Conservation (phyloP, 1,140 invertebrate genomes). For the Callitettix versicolor region DNA sequence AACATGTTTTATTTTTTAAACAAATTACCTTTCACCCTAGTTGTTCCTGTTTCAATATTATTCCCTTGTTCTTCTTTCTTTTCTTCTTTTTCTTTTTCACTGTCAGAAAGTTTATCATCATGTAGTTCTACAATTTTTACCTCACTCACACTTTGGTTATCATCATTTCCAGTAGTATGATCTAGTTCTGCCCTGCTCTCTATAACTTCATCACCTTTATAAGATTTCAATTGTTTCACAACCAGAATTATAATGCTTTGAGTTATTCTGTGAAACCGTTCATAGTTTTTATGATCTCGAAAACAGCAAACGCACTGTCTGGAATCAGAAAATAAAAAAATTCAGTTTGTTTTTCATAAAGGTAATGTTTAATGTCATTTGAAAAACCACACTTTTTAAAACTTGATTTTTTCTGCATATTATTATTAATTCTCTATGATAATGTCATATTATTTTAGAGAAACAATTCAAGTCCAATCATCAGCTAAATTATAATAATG, state of each 20-base stretch:
- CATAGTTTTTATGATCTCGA: conserved; percentile 44
- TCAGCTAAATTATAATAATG: no score
- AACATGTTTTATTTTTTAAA: background rate
- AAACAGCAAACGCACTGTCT: conserved; percentile 46
- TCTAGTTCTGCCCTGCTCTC: background rate
- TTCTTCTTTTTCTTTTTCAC: background rate
- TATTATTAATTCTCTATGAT: no score
- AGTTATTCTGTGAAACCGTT: conserved; percentile 41
- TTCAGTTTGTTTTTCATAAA: background rate
- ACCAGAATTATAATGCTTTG: conserved; percentile 36
- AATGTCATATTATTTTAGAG: no score
- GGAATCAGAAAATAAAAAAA: conserved; percentile 14
- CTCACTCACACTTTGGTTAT: conserved; percentile 11
- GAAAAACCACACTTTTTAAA: no score
- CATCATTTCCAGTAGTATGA: conserved; percentile 3
- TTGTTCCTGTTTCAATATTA: background rate
- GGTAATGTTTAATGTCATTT: no score
- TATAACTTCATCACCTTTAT: conserved; percentile 20
- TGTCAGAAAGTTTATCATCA: background rate
- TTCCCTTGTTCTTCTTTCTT: conserved; percentile 2
- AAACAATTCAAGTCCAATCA: no score
- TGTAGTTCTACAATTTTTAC: conserved; percentile 15
- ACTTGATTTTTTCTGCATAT: no score
- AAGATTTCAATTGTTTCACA: conserved; percentile 24
- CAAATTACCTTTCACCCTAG: background rate